A percentile compares a stretch with the other conserved stretches of the same genome.
phyloP scores from a whole-genome alignment of 2,888 invertebrate species.

The Phytoseiulus persimilis region DNA sequence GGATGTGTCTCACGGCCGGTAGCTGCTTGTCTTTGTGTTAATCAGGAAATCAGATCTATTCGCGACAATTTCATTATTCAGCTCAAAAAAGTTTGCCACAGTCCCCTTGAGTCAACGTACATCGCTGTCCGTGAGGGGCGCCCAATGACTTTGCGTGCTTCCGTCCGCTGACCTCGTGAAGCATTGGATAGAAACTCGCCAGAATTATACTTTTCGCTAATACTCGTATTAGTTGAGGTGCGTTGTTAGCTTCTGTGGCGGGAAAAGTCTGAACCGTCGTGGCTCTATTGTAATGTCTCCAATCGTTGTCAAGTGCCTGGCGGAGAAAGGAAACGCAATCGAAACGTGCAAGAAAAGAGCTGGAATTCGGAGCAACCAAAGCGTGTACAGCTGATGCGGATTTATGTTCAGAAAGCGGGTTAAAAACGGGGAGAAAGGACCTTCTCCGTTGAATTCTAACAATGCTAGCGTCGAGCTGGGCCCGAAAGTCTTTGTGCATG shows the following conservation, averaged over 20 bases:
- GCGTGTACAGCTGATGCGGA: neutral
- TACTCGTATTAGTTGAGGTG: neutral
- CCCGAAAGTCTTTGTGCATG: neutral
- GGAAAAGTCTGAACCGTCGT: neutral
- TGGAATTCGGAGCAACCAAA: neutral
- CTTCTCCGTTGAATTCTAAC: neutral
- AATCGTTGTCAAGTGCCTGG: neutral
- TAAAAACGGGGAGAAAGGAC: neutral
- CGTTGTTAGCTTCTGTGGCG: neutral
- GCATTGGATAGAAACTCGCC: neutral
- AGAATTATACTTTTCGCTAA: neutral
- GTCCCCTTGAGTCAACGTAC: too few species aligned
- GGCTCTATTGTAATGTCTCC: neutral
- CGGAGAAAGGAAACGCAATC: neutral
- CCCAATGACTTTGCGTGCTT: too few species aligned
- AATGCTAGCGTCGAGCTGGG: neutral
- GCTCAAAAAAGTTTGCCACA: too few species aligned
- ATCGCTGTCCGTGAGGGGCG: too few species aligned
- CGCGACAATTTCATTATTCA: too few species aligned
- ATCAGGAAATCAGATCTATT: too few species aligned
- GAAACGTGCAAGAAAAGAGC: neutral
- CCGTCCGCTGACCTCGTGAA: neutral
- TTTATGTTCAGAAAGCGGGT: neutral
- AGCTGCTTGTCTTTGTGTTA: too few species aligned
- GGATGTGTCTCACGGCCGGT: too few species aligned